A percentile compares a stretch with the other conserved stretches of the same genome.
These are phyloP conservation scores for Clarias fuscus DNA, from an alignment of 2,797 vertebrate genomes.

Conservation along the genomic window DNA sequence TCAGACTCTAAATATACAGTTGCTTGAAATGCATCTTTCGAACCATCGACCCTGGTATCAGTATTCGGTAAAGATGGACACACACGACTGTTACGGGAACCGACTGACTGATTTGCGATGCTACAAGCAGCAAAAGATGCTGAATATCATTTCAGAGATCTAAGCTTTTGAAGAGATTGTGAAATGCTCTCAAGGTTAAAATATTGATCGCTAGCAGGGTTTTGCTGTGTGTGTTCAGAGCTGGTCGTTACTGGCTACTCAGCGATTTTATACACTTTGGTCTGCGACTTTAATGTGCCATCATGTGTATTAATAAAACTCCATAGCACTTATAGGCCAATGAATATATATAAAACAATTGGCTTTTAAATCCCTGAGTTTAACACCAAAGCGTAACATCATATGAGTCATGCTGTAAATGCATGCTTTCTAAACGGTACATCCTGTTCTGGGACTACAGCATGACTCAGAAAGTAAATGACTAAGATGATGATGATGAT, in stretches of 20 bases:
- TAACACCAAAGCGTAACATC: not conserved
- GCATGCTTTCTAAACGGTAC: not conserved
- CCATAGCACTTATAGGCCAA: not conserved
- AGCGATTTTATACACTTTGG: conserved; percentile 10
- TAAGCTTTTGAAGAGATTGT: conserved; percentile 1
- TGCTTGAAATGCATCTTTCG: not conserved
- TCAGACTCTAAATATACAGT: not conserved
- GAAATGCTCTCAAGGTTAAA: conserved; percentile 3
- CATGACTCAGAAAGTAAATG: conserved; percentile 14
- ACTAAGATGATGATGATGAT: not conserved
- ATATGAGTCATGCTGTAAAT: not conserved
- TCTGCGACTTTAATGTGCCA: not conserved
- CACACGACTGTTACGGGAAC: not conserved
- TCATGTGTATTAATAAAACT: not conserved
- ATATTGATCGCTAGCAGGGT: not conserved
- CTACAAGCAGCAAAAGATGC: not conserved
- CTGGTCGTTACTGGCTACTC: conserved; percentile 10
- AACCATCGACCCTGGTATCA: not conserved
- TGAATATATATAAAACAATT: not conserved
- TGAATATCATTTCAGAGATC: conserved; percentile 21
- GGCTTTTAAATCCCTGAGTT: not conserved
- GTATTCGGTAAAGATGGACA: not conserved
- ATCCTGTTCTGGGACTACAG: not conserved
- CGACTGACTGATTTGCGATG: not conserved
- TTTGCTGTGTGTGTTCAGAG: not conserved